phyloP scores from a whole-genome alignment of 1,140 invertebrate genomes.

The Homarus americanus region DNA sequence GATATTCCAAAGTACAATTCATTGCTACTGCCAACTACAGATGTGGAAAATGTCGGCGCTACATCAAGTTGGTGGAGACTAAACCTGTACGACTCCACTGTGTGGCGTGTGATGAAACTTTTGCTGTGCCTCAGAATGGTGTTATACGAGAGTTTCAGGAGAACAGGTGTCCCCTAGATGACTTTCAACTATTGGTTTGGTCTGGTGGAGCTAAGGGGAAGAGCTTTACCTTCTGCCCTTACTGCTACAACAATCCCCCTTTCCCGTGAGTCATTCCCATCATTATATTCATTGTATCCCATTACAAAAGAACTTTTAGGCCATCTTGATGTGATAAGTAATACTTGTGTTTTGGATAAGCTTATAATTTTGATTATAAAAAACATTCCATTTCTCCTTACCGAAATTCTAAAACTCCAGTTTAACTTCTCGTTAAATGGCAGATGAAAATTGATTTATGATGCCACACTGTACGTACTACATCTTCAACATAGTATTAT shows the following conservation, averaged over 20 bases:
- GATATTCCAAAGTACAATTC: neutral
- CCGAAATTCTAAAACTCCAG: too few relatives aligned
- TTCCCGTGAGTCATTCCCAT: constrained; percentile 84
- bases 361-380: too few relatives aligned
- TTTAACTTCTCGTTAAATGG: too few relatives aligned
- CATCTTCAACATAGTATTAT: too few relatives aligned
- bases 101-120: constrained; percentile 97
- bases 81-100: constrained; percentile 97
- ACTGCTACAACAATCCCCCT: constrained; percentile 99
- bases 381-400: too few relatives aligned
- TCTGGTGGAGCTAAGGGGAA: constrained; percentile 94
- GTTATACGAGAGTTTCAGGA: constrained; percentile 97
- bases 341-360: too few relatives aligned
- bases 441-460: too few relatives aligned
- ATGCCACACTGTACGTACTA: too few relatives aligned
- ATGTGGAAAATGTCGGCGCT: constrained; percentile 98
- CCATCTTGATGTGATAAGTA: neutral
- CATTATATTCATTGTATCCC: neutral
- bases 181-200: constrained; percentile 95
- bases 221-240: constrained; percentile 97
- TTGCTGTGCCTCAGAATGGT: constrained; percentile 95
- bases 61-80: constrained; percentile 98
- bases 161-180: constrained; percentile 97
- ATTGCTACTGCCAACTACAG: constrained; percentile 78
- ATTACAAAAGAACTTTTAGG: neutral